Evolutionary conservation across 2,113 vertebrate species (phyloP).

Genomic region (Empidonax alnorum): DNA sequence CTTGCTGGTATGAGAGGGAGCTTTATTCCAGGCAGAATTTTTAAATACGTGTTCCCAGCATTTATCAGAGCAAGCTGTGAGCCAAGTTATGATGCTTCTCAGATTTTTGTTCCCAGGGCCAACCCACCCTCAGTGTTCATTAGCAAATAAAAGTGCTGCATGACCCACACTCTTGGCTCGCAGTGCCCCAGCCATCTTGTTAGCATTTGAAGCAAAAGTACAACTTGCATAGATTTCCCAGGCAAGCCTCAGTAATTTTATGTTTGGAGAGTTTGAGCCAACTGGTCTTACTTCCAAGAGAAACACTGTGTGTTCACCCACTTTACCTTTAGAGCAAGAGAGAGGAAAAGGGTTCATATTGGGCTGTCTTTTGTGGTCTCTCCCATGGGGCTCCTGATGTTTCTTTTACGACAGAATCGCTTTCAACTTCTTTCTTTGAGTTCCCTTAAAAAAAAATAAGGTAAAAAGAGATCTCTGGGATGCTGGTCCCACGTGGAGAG

Average conservation of each 20-base stretch:
- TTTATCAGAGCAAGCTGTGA: neutral
- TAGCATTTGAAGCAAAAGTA: constrained; percentile 22
- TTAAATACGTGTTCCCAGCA: neutral
- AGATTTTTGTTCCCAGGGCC: constrained; percentile 18
- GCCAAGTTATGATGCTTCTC: constrained; percentile 36
- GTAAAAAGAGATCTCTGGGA: neutral
- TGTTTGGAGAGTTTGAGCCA: constrained; percentile 37
- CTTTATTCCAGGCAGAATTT: neutral
- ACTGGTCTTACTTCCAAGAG: constrained; percentile 27
- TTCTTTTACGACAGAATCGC: neutral
- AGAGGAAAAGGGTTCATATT: neutral
- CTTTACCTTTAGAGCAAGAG: constrained; percentile 6
- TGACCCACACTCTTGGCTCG: constrained; percentile 42
- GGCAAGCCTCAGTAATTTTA: constrained; percentile 20
- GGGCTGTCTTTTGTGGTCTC: neutral
- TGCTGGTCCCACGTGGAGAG: neutral
- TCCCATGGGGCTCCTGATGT: neutral
- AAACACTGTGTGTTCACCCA: neutral
- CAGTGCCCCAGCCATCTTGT: constrained; percentile 27
- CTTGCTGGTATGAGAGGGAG: neutral
- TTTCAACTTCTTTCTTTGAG: neutral
- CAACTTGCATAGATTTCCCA: constrained; percentile 40
- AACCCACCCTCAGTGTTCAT: constrained; percentile 38
- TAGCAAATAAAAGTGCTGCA: constrained; percentile 32
- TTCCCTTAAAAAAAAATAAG: neutral